Conservation (phyloP, 2,888 invertebrate genomes). For the Lasioglossum figueresi region DNA sequence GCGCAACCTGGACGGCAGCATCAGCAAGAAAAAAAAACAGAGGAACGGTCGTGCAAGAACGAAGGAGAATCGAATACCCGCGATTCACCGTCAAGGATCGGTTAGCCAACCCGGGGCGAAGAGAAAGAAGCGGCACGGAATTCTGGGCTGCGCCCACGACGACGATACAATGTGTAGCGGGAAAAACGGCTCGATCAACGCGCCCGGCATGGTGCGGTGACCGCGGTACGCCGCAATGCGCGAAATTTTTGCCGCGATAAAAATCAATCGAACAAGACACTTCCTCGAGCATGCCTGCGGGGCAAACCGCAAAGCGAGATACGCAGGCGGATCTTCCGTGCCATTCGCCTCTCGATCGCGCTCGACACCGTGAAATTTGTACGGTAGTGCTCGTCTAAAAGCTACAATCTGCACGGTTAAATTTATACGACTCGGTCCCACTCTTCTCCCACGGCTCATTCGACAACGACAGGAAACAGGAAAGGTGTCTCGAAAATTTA, state of each 20-base stretch:
- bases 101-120: slow-evolving; percentile 31
- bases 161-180: slow-evolving; percentile 57
- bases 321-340: slow-evolving; percentile 22
- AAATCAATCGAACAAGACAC: slow-evolving; percentile 53
- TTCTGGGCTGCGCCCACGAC: slow-evolving; percentile 50
- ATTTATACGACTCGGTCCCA: not conserved
- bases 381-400: not conserved
- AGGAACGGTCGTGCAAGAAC: slow-evolving; percentile 46
- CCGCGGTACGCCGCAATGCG: slow-evolving; percentile 29
- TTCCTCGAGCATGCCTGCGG: slow-evolving; percentile 14
- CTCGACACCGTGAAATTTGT: not conserved
- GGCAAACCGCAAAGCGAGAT: slow-evolving; percentile 52
- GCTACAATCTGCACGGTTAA: not conserved
- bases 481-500: too few relatives aligned
- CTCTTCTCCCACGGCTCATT: too few relatives aligned
- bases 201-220: slow-evolving; percentile 14
- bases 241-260: slow-evolving; percentile 52
- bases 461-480: not conserved
- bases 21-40: slow-evolving; percentile 36
- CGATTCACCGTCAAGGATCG: slow-evolving; percentile 59
- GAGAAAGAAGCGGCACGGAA: slow-evolving; percentile 45
- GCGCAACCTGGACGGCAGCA: slow-evolving; percentile 13
- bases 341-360: not conserved
- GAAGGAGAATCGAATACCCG: slow-evolving; percentile 53
- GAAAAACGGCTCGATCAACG: slow-evolving; percentile 47